These are phyloP conservation scores for Ceratotherium simum DNA, from an alignment of 2,113 vertebrate genomes.

Conservation along the genomic window DNA sequence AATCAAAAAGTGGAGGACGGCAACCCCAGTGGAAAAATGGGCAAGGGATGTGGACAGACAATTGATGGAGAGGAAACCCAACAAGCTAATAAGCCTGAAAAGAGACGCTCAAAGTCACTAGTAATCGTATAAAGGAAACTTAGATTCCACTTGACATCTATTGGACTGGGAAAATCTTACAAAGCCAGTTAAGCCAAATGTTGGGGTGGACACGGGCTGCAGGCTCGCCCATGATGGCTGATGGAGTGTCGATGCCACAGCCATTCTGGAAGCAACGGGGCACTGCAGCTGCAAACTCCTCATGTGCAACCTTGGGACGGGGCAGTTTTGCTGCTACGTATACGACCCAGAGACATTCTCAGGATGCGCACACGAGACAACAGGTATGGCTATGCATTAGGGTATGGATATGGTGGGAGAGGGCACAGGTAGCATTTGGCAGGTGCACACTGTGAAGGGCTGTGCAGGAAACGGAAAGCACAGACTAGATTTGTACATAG, in stretches of 20 bases:
- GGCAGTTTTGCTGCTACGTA: fast-evolving
- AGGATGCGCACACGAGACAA: fast-evolving
- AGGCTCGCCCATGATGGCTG: fast-evolving
- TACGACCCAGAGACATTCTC: not conserved
- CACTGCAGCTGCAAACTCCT: fast-evolving
- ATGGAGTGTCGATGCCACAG: fast-evolving
- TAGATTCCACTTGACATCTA: not conserved
- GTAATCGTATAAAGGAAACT: not conserved
- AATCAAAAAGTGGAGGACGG: not conserved
- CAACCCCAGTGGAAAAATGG: fast-evolving
- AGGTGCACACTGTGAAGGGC: fast-evolving
- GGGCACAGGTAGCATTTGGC: fast-evolving
- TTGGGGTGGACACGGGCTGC: fast-evolving
- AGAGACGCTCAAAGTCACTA: not conserved
- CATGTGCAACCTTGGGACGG: fast-evolving
- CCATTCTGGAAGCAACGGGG: fast-evolving
- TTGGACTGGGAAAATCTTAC: not conserved
- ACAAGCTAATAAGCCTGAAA: not conserved
- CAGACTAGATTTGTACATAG: fast-evolving
- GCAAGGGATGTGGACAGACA: fast-evolving
- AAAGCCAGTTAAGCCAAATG: not conserved
- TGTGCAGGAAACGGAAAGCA: fast-evolving
- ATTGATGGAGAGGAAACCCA: not conserved
- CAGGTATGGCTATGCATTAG: fast-evolving
- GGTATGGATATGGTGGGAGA: fast-evolving